These are phyloP conservation scores for Willisornis vidua DNA, from an alignment of 2,113 vertebrate species.

Conservation along the genomic window DNA sequence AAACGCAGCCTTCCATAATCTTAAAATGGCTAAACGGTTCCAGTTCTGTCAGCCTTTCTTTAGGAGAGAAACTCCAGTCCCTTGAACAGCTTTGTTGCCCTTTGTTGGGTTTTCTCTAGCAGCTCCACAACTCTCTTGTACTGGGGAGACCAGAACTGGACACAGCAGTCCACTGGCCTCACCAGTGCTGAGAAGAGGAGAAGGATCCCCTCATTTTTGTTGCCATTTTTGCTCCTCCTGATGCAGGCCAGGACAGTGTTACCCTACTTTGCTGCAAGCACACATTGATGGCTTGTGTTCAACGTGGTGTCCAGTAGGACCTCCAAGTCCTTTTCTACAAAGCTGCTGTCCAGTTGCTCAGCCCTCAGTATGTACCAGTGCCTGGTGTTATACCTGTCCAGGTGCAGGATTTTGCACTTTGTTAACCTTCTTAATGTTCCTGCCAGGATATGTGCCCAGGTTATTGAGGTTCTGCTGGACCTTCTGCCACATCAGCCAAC, in stretches of 20 bases:
- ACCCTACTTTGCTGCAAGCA: neutral
- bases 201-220: neutral
- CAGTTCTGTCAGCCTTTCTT: neutral
- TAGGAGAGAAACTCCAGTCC: neutral
- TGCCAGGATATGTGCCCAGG: neutral
- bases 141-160: neutral
- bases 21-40: neutral
- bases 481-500: neutral
- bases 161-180: neutral
- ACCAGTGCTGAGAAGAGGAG: neutral
- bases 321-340: neutral
- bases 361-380: neutral
- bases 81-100: neutral
- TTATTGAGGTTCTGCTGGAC: fast-evolving
- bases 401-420: neutral
- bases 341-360: neutral
- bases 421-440: neutral
- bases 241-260: neutral
- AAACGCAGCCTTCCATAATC: neutral
- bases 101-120: neutral
- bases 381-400: neutral
- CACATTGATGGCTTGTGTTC: neutral
- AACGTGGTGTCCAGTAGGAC: neutral
- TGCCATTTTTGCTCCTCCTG: neutral
- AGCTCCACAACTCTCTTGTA: neutral